These are phyloP conservation scores for Malurus alboscapulatus DNA, from an alignment of 2,113 vertebrate genomes.

Conservation along the genomic window DNA sequence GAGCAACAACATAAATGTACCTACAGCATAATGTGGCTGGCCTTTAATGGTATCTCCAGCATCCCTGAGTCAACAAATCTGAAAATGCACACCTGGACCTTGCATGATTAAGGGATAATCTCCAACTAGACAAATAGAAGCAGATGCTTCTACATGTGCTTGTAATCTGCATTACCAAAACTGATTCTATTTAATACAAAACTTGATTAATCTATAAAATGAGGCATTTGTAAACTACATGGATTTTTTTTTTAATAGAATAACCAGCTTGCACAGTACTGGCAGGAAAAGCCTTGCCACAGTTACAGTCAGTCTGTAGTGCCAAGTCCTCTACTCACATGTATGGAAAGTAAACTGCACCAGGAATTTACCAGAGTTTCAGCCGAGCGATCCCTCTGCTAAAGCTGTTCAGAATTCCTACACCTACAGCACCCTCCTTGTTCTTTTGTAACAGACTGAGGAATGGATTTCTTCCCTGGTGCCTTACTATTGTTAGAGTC, in stretches of 20 bases:
- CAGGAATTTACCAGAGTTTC: not conserved
- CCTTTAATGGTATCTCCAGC: slow-evolving; percentile 38
- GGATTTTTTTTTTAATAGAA: not conserved
- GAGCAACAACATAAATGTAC: not conserved
- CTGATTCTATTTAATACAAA: not conserved
- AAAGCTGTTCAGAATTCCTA: not conserved
- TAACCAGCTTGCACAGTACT: not conserved
- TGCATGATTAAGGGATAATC: slow-evolving; percentile 69
- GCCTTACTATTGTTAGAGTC: not conserved
- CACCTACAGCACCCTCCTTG: not conserved
- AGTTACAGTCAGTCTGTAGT: not conserved
- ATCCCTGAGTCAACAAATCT: slow-evolving; percentile 60
- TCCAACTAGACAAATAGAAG: slow-evolving; percentile 10
- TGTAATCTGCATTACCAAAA: slow-evolving; percentile 38
- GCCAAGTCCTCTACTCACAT: not conserved
- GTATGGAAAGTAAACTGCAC: not conserved
- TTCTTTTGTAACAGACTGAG: not conserved
- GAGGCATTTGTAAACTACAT: not conserved
- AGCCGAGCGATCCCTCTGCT: not conserved
- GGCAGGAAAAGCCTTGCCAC: not conserved
- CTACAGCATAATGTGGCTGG: not conserved
- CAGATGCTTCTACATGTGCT: slow-evolving; percentile 26
- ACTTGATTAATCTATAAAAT: not conserved
- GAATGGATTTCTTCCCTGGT: not conserved
- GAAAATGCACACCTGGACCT: slow-evolving; percentile 55